Evolutionary conservation across 2,888 invertebrate genomes (phyloP), one percentile per base, ranked within the genome.

Genomic region (Diadegma fenestrale): DNA sequence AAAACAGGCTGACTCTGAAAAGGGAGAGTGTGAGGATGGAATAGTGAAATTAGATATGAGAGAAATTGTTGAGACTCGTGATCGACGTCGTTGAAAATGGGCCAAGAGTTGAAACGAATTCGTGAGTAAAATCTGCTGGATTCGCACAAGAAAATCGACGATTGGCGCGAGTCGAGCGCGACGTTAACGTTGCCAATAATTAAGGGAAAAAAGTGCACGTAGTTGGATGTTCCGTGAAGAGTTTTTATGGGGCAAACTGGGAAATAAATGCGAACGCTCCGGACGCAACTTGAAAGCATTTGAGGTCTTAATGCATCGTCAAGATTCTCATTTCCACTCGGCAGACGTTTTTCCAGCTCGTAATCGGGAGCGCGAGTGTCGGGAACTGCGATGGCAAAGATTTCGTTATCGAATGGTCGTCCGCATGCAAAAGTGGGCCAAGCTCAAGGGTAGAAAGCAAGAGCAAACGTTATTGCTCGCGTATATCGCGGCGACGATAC

Each of bases 191-290:
- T 6, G 14, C 5, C 1, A 22, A 14, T 58, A 26, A 26, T 26
- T 26, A 14, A 26, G 1, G 26, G 14, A 58, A 14, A 58, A 58
- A 58, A 37, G 0, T 14, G 58, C 26, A 14, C 26, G 10, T 26
- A 14, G 10, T 6, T 58, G 43, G 69, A 63, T 78, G 51, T 61
- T 43, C 30, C 58, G 30, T 26, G 12, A 19, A 22, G 61, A 81
- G 84, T 33, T 81, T 85, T 85, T 54, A 77, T 69, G 61, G 73
- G 73, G 26, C 33, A 30, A 19, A 48, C 43, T 33, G 68, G 84
- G 73, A 81, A 85, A 78, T 81, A 54, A 78, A 84, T 78, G 81
- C 19, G 69, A 85, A 85, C 81, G 75, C 68, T 43, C 78, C 78
- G 77, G 72, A 77, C 61, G 77, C 84, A 84, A 80, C 77, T 61